Percentiles rank a stretch among this genome's conserved stretches.
phyloP scores from a whole-genome alignment of 2,888 invertebrate species.

The Mythimna albipuncta region DNA sequence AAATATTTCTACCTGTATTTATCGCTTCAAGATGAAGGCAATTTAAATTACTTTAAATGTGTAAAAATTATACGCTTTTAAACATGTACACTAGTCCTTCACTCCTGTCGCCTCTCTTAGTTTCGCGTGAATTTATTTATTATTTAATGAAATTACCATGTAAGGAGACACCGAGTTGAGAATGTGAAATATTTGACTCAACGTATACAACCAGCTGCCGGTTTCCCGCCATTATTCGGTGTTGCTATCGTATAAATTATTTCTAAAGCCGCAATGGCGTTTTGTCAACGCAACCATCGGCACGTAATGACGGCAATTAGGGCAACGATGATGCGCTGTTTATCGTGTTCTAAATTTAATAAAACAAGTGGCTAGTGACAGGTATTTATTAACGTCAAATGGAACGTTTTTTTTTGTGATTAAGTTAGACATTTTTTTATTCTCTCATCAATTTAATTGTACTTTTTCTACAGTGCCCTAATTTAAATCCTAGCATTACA shows the following conservation, averaged over 20 bases:
- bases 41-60: conserved; percentile 22
- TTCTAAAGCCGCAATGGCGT: conserved; percentile 62
- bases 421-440: neutral
- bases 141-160: conserved; percentile 54
- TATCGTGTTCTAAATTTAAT: conserved; percentile 67
- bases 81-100: conserved; percentile 29
- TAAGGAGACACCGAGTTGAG: conserved; percentile 51
- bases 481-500: conserved; percentile 51
- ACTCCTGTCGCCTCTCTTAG: conserved; percentile 3
- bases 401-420: conserved; percentile 1
- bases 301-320: conserved; percentile 69
- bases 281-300: conserved; percentile 64
- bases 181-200: conserved; percentile 57
- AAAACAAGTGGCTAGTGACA: conserved; percentile 54
- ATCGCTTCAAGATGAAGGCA: conserved; percentile 2
- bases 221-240: conserved; percentile 51
- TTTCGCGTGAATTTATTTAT: conserved; percentile 43
- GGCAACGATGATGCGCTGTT: conserved; percentile 55
- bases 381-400: conserved; percentile 34
- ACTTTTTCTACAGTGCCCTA: conserved; percentile 40
- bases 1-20: conserved; percentile 26
- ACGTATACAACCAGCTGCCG: conserved; percentile 54
- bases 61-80: conserved; percentile 17
- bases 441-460: neutral
- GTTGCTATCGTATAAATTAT: conserved; percentile 57